Evolutionary conservation across 2,797 vertebrate genomes (phyloP), one percentile per base, ranked within the genome.

Genomic region (Anabacerthia variegaticeps): DNA sequence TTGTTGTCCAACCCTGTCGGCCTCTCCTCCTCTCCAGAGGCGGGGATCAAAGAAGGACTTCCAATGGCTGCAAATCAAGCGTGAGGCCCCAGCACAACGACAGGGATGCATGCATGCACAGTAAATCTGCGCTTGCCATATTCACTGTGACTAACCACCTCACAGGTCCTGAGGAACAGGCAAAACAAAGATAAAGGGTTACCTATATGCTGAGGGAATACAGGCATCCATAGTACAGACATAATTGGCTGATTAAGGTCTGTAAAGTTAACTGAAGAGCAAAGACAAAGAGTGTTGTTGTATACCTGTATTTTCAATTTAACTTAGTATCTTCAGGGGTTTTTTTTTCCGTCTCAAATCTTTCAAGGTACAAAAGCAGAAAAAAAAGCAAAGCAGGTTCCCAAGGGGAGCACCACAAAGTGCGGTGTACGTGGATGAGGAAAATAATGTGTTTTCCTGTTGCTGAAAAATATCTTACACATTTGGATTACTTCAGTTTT

Each of bases 21-120:
- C 43, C 19, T 46, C 36, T 46, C 27, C 67, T 54, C 20, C 16
- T 52, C 17, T 28, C n/a, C 0, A 1, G 63, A 75, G 18, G 5
- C 6, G 24, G 9, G 1, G 4, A 56, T 27, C 27, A 58, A 48
- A 49, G 52, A 30, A 55, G 69, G 26, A 46, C 24, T 24, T 82
- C 32, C 52, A 23, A 8, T 1, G 54, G 56, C 34, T 81, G 34
- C 49, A 46, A 11, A 28, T 43, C 37, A 34, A 58, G 73, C 0
- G 0, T 18, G 86, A 90, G 71, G 55, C 15, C n/a, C 18, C 0
- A 0, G 19, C 1, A 3, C 0, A 6, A 61, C 6, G 39, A 46
- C 51, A 37, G 79, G 58, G 76, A 28, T 18, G 66, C 59, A 46
- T 12, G 44, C 11, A 22, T 46, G 44, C 44, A 12, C 44, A 37